Base-by-base conservation (phyloP, 2,888 invertebrate genomes). In the Chymomyza amoena region DNA sequence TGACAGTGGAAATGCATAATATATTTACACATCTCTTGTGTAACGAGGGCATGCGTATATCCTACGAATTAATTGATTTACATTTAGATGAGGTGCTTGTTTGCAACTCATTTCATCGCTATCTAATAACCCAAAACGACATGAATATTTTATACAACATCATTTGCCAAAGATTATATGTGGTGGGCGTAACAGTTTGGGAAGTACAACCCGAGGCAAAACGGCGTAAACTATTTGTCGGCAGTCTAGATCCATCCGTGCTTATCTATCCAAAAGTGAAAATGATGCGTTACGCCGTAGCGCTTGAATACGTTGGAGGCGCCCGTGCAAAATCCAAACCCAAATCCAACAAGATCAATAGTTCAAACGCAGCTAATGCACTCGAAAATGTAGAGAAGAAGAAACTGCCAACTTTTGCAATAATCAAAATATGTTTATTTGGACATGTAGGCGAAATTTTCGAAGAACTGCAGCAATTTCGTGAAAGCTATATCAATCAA, bases 71-170 rank as follows among this genome's bases (percentile, higher is more conserved):
- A 0, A 83, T 90, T 20, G 61, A 80, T 20, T 5, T 4, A 0
- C 4, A 1, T 0, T 36, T 56, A 0, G 84, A 89, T 13, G 5
- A 36, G 5, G 89, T 83, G 0, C 57, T 89, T 3, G 61, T 87
- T 50, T 84, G 82, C 36, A 90, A 90, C 61, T 78, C 80, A 9
- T 73, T 88, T 52, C 89, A 89, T 75, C 89, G 89, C 10, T 90
- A 70, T 52, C 77, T 88, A 10, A 68, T 90, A 15, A 88, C 81
- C 4, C 66, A 75, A 4, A 51, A 68, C 0, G 73, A 85, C 78
- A 71, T 78, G 3, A 61, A 76, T 4, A 69, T 45, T 3, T 62
- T 90, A 2, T 78, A 75, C 18, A 57, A 66, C 15, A 72, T 70
- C 0, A 32, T 87, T 20, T 71, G 72, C n/a, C 66, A 28, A n/a